Evolutionary conservation across 1,140 invertebrate genomes (phyloP).

Genomic region (Heliconius himera): DNA sequence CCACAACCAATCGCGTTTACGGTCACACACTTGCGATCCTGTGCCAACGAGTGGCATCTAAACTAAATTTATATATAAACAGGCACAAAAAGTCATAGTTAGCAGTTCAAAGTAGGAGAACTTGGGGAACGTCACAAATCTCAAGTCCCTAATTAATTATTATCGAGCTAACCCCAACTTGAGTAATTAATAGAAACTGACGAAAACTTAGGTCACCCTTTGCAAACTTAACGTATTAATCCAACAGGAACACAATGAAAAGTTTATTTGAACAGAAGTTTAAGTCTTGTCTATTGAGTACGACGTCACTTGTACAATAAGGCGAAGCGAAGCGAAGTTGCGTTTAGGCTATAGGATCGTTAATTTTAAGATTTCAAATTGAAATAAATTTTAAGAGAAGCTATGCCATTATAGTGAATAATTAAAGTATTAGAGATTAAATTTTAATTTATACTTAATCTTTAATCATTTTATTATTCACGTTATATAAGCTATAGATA

Average conservation of each 20-base stretch:
- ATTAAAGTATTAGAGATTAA: no score
- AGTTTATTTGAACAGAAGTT: constrained; percentile 57
- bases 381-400: neutral
- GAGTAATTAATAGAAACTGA: constrained; percentile 73
- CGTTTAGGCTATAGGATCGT: neutral
- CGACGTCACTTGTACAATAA: constrained; percentile 15
- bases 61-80: neutral
- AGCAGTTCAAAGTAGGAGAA: neutral
- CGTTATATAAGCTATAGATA: no score
- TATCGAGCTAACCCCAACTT: constrained; percentile 65
- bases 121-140: constrained; percentile 26
- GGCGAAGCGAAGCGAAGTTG: neutral
- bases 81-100: neutral
- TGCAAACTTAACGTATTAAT: constrained; percentile 70
- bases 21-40: no score
- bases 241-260: constrained; percentile 66
- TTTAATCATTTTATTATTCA: no score
- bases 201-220: constrained; percentile 67
- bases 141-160: constrained; percentile 70
- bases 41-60: no score
- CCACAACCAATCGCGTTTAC: no score
- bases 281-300: constrained; percentile 54
- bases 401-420: neutral
- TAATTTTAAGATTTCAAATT: neutral
- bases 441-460: no score